Conservation (phyloP, 2,113 vertebrate genomes). For the Myxocyprinus asiaticus region DNA sequence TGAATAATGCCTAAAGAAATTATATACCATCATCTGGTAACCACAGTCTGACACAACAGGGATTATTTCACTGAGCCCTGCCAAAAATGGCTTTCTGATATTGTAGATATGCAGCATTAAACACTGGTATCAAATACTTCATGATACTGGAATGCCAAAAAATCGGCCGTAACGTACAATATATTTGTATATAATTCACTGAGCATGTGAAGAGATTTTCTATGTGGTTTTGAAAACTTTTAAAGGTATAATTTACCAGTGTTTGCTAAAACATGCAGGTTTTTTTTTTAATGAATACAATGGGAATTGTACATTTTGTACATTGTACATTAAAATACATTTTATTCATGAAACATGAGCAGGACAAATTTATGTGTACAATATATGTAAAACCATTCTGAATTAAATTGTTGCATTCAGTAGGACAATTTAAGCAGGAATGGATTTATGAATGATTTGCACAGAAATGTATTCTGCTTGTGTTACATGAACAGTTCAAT, state of each 20-base stretch:
- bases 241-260: neutral
- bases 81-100: slow-evolving; percentile 54
- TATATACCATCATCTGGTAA: slow-evolving; percentile 66
- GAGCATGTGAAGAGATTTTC: neutral
- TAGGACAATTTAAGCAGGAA: neutral
- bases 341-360: neutral
- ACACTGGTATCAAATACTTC: slow-evolving; percentile 22
- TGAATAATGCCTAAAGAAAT: slow-evolving; percentile 51
- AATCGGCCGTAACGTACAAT: neutral
- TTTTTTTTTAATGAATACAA: neutral
- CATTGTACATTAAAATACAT: no score
- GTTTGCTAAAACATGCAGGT: neutral
- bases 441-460: neutral
- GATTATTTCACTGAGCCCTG: slow-evolving; percentile 57
- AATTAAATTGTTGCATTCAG: neutral
- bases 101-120: slow-evolving; percentile 59
- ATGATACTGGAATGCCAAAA: neutral
- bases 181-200: neutral
- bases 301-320: neutral
- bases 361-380: neutral
- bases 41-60: slow-evolving; percentile 67
- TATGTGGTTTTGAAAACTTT: neutral
- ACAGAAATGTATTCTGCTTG: neutral
- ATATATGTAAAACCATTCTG: neutral
- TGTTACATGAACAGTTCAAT: neutral